A percentile compares a stretch with the other conserved stretches of the same genome.
Evolutionary conservation across 2,113 vertebrate genomes (phyloP).

Genomic region (Alligator sinensis): DNA sequence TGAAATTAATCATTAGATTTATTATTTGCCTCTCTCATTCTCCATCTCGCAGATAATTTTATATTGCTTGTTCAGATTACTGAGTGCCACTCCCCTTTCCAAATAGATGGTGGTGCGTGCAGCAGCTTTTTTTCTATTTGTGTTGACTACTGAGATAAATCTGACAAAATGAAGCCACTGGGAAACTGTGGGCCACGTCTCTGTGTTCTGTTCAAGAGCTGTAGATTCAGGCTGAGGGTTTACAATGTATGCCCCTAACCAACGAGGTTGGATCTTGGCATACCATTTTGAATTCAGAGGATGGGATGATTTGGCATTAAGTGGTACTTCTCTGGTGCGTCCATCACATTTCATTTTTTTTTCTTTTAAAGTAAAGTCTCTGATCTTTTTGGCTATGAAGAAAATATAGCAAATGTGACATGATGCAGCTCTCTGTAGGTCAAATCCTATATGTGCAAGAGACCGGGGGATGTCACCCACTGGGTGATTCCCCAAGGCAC

Average conservation of each 20-base stretch:
- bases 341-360: background rate
- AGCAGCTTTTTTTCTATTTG: background rate
- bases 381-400: background rate
- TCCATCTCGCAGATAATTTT: background rate
- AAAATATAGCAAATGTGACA: background rate
- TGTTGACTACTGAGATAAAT: background rate
- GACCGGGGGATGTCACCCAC: background rate
- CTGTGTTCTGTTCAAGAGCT: background rate
- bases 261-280: background rate
- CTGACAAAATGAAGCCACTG: background rate
- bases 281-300: background rate
- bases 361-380: background rate
- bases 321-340: background rate
- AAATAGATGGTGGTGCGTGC: background rate
- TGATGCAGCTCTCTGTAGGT: background rate
- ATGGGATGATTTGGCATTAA: background rate
- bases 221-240: background rate
- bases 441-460: background rate
- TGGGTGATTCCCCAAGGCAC: background rate
- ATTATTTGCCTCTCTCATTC: background rate
- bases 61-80: background rate
- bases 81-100: accelerated
- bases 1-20: background rate
- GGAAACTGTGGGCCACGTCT: background rate
- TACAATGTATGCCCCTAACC: background rate